Base-by-base conservation (phyloP, 2,797 vertebrate species). In the Lates japonicus region DNA sequence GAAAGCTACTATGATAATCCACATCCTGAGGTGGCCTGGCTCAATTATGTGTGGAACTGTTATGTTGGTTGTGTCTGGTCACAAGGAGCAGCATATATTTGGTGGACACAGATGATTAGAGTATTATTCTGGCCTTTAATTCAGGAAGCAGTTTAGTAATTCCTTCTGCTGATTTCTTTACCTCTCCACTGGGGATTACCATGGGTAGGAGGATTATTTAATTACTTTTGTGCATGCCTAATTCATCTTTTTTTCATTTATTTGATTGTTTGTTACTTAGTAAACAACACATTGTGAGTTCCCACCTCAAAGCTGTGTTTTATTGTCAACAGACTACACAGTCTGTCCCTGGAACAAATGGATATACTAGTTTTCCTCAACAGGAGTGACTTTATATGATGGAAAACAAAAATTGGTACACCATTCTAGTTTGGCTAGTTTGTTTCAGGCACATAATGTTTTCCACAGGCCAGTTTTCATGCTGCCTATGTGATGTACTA, bases 151-250 rank as follows among this genome's bases (percentile, higher is more conserved):
- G 11, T 78, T 70, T 59, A 73, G 41, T 54, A n/a, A 58, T 70
- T 70, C 35, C 29, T 41, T 74, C 12, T 58, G 37, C 35, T 46
- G 52, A 61, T 77, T 76, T 73, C 29, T 71, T 44, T 51, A 46
- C 37, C 0, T 57, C 31, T 70, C 35, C 44, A 58, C 44, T 5
- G 13, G 31, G 31, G 25, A 58, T 68, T 14, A 20, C 17, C n/a
- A 19, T 1, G 49, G 55, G 42, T 62, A 69, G 59, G 59, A n/a
- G 31, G 74, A 70, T 67, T 0, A 2, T 79, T 78, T 59, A 76
- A 69, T 81, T 62, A 70, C 65, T 55, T 76, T 25, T 62, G 39
- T 29, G 57, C 20, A 54, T 72, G 62, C 70, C 78, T 74, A 78
- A 72, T 74, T 19, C 3, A 41, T 70, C 20, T 44, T 72, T 61